These are phyloP conservation scores for Platyrinchus mystaceus DNA, from an alignment of 2,797 vertebrate genomes.

Conservation along the genomic window DNA sequence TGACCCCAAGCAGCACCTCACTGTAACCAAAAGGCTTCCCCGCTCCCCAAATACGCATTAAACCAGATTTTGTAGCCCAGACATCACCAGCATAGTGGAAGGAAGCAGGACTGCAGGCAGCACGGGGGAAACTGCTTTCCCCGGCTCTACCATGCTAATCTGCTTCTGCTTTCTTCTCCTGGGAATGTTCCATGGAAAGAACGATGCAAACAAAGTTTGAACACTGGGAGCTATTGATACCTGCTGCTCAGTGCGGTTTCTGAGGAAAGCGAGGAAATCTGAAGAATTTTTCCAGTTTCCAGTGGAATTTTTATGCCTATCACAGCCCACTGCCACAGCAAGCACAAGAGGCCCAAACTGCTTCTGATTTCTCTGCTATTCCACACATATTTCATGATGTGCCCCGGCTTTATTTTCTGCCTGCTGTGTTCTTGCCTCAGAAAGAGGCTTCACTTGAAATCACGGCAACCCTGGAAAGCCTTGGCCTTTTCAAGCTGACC, in stretches of 20 bases:
- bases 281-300: conserved; percentile 61
- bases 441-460: neutral
- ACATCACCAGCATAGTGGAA: neutral
- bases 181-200: conserved; percentile 64
- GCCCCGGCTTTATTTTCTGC: neutral
- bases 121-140: neutral
- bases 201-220: conserved; percentile 49
- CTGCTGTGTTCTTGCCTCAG: neutral
- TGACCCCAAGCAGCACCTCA: neutral
- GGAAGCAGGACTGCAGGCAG: neutral
- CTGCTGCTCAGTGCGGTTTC: conserved; percentile 60
- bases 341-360: neutral
- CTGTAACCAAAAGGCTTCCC: neutral
- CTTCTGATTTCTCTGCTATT: neutral
- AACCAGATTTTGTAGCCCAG: neutral
- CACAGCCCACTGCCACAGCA: neutral
- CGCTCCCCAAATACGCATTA: neutral
- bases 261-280: conserved; percentile 45
- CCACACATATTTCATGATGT: neutral
- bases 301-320: conserved; percentile 55
- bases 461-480: conserved; percentile 7
- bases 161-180: conserved; percentile 38
- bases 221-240: conserved; percentile 65
- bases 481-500: conserved; percentile 20
- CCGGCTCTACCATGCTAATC: neutral